phyloP scores from a whole-genome alignment of 35 echinoderm and acorn worm genomes.

The Lytechinus pictus region DNA sequence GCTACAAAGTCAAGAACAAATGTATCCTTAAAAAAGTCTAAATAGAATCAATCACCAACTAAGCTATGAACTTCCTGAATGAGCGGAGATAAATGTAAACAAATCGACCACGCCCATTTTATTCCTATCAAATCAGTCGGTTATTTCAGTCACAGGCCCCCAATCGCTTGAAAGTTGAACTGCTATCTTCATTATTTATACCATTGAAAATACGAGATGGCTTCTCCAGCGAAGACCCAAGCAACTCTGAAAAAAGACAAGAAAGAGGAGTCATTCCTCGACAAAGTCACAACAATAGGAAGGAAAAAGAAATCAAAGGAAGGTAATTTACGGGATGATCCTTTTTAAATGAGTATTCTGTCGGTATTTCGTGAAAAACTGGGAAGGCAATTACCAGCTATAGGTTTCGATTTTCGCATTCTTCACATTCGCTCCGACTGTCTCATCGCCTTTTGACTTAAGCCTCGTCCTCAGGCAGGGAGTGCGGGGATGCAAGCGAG shows the following conservation, averaged over 20 bases:
- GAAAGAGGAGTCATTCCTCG: slow-evolving; percentile 93
- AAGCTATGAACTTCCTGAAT: no score
- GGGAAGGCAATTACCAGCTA: background rate
- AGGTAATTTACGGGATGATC: slow-evolving; percentile 33
- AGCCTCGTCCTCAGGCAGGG: no score
- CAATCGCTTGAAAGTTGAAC: background rate
- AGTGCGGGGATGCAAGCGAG: no score
- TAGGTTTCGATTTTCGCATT: slow-evolving; percentile 25
- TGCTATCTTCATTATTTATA: background rate
- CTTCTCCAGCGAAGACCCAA: slow-evolving; percentile 66
- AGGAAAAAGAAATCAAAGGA: slow-evolving; percentile 88
- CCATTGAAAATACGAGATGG: slow-evolving; percentile 26
- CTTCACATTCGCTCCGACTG: slow-evolving; percentile 30
- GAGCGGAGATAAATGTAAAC: no score
- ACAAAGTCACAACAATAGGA: slow-evolving; percentile 93
- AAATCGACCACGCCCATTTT: no score
- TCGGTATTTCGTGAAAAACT: background rate
- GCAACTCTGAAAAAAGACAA: slow-evolving; percentile 90
- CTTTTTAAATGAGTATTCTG: background rate
- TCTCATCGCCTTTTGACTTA: background rate
- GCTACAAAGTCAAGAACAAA: no score
- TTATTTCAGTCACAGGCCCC: background rate
- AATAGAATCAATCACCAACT: no score
- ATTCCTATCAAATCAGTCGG: background rate
- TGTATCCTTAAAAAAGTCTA: no score